A percentile compares a stretch with the other conserved stretches of the same genome.
phyloP scores from a whole-genome alignment of 2,888 invertebrate genomes.

The Altica lythri region DNA sequence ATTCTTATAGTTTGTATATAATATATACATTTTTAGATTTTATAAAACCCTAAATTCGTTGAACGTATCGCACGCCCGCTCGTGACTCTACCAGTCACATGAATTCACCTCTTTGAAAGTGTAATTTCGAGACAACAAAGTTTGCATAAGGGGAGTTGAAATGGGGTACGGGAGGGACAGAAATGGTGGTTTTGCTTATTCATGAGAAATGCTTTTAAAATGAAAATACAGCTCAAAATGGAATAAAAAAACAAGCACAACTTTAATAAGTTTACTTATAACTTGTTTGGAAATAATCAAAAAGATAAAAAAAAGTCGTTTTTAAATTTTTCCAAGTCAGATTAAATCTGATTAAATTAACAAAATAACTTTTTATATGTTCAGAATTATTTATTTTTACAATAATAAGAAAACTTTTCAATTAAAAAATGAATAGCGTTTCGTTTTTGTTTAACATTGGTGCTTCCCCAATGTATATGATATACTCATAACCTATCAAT shows the following conservation, averaged over 20 bases:
- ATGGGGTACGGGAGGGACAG: conserved; percentile 39
- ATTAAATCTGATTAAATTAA: no score
- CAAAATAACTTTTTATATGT: no score
- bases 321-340: conserved; percentile 19
- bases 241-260: conserved; percentile 53
- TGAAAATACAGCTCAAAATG: conserved; percentile 54
- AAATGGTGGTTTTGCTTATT: conserved; percentile 54
- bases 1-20: no score
- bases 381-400: no score
- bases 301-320: conserved; percentile 30
- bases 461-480: no score
- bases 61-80: no score
- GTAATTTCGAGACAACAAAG: conserved; percentile 51
- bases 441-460: no score
- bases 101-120: conserved; percentile 40
- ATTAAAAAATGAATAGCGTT: no score
- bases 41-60: no score
- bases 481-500: conserved; percentile 36
- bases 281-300: conserved; percentile 50
- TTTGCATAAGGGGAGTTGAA: conserved; percentile 47
- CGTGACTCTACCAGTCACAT: conserved; percentile 20
- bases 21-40: no score
- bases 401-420: no score
- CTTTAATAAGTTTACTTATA: conserved; percentile 55
- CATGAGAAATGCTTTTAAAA: conserved; percentile 56